phyloP scores from a whole-genome alignment of 2,113 vertebrate species.

The Scatophagus argus region DNA sequence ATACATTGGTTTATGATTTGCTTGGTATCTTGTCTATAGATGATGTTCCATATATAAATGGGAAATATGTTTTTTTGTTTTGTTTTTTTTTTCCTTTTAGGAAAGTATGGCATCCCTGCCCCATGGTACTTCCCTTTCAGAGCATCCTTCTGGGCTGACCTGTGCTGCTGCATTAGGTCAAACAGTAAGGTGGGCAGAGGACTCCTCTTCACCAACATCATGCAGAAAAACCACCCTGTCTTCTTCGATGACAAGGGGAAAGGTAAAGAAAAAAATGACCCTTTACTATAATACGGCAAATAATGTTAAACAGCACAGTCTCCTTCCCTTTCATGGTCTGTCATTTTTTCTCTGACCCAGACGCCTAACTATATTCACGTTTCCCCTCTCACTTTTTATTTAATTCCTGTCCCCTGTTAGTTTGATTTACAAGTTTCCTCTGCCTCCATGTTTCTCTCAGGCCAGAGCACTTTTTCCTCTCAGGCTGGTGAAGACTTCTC shows the following conservation, averaged over 20 bases:
- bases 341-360: slow-evolving; percentile 22
- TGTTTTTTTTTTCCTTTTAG: slow-evolving; percentile 73
- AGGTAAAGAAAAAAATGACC: slow-evolving; percentile 62
- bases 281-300: slow-evolving; percentile 24
- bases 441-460: slow-evolving; percentile 66
- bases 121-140: slow-evolving; percentile 95
- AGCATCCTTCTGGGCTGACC: slow-evolving; percentile 91
- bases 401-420: slow-evolving; percentile 7
- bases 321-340: slow-evolving; percentile 3
- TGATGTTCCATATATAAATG: not conserved
- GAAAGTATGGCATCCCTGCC: slow-evolving; percentile 91
- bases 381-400: slow-evolving; percentile 16
- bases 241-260: slow-evolving; percentile 70
- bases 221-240: slow-evolving; percentile 84
- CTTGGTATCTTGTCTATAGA: not conserved
- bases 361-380: slow-evolving; percentile 11
- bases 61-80: too few species aligned
- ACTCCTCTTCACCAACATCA: slow-evolving; percentile 88
- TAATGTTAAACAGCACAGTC: slow-evolving; percentile 21
- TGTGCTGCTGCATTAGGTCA: slow-evolving; percentile 77
- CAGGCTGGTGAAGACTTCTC: slow-evolving; percentile 87
- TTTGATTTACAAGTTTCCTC: slow-evolving; percentile 44
- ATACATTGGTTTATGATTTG: not conserved
- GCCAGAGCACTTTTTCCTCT: slow-evolving; percentile 66
- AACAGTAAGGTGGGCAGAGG: slow-evolving; percentile 76